These are phyloP conservation scores for Gopherus flavomarginatus DNA, from an alignment of 2,113 vertebrate species.

Conservation along the genomic window DNA sequence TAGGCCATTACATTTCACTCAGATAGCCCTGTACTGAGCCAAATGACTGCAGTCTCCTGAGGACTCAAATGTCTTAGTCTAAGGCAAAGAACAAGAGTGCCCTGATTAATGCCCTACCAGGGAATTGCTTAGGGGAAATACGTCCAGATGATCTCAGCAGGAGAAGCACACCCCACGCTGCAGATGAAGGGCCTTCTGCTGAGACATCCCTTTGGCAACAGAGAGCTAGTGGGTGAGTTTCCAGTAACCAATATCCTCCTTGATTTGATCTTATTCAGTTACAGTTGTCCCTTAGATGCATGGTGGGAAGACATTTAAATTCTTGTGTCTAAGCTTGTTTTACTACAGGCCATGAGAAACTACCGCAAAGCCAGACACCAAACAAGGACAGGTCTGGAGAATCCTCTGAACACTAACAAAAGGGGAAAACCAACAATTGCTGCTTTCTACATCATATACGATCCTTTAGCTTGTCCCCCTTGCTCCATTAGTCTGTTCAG, in stretches of 20 bases:
- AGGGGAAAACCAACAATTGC: background rate
- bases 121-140: background rate
- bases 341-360: background rate
- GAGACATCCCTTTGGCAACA: background rate
- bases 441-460: background rate
- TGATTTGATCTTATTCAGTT: background rate
- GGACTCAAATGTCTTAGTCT: background rate
- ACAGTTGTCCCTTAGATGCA: background rate
- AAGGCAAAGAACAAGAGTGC: background rate
- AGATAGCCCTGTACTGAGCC: background rate
- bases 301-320: background rate
- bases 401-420: background rate
- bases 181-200: background rate
- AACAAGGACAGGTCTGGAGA: background rate
- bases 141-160: background rate
- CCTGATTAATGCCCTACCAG: background rate
- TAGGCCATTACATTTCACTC: background rate
- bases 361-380: background rate
- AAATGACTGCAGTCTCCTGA: background rate
- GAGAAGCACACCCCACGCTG: background rate
- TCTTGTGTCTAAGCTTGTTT: background rate
- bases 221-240: background rate
- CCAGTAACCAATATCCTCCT: background rate
- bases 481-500: background rate
- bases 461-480: background rate